phyloP scores from a whole-genome alignment of 2,113 vertebrate genomes.

The Trinectes maculatus region DNA sequence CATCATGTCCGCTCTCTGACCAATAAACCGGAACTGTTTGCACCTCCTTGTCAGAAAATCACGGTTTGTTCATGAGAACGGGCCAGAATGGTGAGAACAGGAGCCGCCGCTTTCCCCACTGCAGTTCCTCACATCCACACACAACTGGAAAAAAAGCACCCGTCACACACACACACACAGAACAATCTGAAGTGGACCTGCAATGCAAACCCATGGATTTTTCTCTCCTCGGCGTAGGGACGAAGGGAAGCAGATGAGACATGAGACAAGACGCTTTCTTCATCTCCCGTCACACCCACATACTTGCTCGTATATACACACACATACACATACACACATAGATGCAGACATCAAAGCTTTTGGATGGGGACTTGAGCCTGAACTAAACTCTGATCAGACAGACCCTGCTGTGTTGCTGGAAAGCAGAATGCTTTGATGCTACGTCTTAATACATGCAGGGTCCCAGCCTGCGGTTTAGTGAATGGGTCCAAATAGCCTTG shows the following conservation, averaged over 20 bases:
- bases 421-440: slow-evolving; percentile 53
- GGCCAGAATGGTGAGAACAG: slow-evolving; percentile 69
- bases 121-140: slow-evolving; percentile 37
- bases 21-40: slow-evolving; percentile 57
- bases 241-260: slow-evolving; percentile 44
- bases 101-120: slow-evolving; percentile 50
- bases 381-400: slow-evolving; percentile 36
- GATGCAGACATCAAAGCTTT: slow-evolving; percentile 53
- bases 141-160: slow-evolving; percentile 42
- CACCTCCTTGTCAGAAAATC: slow-evolving; percentile 55
- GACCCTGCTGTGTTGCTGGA: slow-evolving; percentile 44
- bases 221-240: slow-evolving; percentile 9
- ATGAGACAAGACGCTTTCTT: slow-evolving; percentile 43
- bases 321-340: slow-evolving; percentile 15
- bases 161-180: not conserved
- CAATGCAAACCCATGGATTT: slow-evolving; percentile 1
- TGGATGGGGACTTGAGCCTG: slow-evolving; percentile 24
- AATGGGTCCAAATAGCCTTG: slow-evolving; percentile 50
- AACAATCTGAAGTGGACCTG: slow-evolving; percentile 28
- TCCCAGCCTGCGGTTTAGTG: slow-evolving; percentile 52
- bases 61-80: slow-evolving; percentile 57
- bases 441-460: slow-evolving; percentile 56
- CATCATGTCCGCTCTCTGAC: slow-evolving; percentile 43
- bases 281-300: slow-evolving; percentile 42
- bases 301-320: slow-evolving; percentile 5